phyloP scores from a whole-genome alignment of 2,888 invertebrate species.

The Osmoderma eremita region DNA sequence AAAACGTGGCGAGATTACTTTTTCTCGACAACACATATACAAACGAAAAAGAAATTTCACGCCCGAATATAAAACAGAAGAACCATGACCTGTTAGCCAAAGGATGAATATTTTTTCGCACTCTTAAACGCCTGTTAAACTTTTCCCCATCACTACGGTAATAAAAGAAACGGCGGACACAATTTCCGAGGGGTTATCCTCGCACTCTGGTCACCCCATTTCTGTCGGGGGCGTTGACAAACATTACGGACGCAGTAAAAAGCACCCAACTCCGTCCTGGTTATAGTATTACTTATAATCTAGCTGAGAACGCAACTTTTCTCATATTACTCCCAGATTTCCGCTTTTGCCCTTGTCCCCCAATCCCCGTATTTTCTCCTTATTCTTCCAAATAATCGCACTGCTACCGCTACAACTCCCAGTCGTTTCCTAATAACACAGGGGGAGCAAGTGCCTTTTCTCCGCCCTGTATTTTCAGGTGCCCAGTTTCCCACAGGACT shows the following conservation, averaged over 20 bases:
- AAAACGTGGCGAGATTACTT: constrained; percentile 13
- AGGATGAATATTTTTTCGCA: constrained; percentile 22
- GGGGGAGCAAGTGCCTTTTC: constrained; percentile 4
- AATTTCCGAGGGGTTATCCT: too few species aligned
- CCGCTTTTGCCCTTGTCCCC: not conserved
- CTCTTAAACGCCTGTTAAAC: constrained; percentile 26
- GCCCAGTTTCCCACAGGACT: constrained; percentile 26
- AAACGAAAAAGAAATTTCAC: constrained; percentile 24
- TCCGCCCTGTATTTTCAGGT: constrained; percentile 28
- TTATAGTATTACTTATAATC: constrained; percentile 35
- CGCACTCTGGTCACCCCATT: too few species aligned
- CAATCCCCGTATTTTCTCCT: constrained; percentile 4
- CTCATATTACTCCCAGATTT: constrained; percentile 38
- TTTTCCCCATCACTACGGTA: constrained; percentile 6
- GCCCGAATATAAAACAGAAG: constrained; percentile 21
- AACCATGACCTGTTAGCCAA: constrained; percentile 19
- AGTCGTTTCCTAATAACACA: not conserved
- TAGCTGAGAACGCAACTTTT: constrained; percentile 37
- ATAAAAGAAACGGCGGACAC: constrained; percentile 29
- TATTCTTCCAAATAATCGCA: constrained; percentile 9
- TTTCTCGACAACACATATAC: not conserved
- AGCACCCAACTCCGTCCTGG: not conserved
- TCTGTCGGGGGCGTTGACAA: too few species aligned
- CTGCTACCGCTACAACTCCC: not conserved
- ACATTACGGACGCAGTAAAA: too few species aligned